Base-by-base conservation (phyloP, 1,140 invertebrate genomes). In the Drosophila cardini region DNA sequence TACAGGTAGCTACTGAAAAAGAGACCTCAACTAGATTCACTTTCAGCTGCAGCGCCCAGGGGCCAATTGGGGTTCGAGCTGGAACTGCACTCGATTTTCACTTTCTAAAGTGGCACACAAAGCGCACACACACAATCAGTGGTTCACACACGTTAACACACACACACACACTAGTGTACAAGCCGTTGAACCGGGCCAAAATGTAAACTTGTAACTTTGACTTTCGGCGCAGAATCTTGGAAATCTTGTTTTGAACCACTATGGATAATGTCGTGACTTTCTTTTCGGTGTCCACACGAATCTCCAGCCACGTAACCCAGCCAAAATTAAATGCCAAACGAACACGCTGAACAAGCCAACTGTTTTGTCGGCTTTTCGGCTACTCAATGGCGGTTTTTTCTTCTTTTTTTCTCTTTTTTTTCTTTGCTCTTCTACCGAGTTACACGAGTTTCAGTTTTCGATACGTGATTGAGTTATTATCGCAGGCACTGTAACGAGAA, bases 201-300 rank as follows among this genome's bases (percentile, higher is more conserved):
- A 75, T 78, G 83, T 90, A 80, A 78, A 83, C 70, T 89, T 87
- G 85, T 89, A 89, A 89, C 84, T 89, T 89, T 89, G 84, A 89
- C 84, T 89, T 89, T 89, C 84, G 80, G 80, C 83, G 84, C 84
- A 89, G 84, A 89, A 89, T 89, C 84, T 89, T 89, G 85, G 85
- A 87, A 87, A 87, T 87, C 84, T 89, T 62, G 84, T 87, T 87
- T 89, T 42, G 46, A 58, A 21, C 70, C 26, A 46, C 45, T 62
- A 45, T 72, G 52, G 58, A 61, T 72, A 67, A 56, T 80, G 77
- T 89, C 84, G 84, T 89, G 85, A 89, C 84, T 89, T 89, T 89
- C 84, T 89, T 89, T 89, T 90, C 76, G 76, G 68, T 79, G 62
- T 62, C 58, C 61, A 67, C 68, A 83, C 72, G 57, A 80, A 62